Base-by-base conservation (phyloP, 2,113 vertebrate genomes). In the Mus pahari region DNA sequence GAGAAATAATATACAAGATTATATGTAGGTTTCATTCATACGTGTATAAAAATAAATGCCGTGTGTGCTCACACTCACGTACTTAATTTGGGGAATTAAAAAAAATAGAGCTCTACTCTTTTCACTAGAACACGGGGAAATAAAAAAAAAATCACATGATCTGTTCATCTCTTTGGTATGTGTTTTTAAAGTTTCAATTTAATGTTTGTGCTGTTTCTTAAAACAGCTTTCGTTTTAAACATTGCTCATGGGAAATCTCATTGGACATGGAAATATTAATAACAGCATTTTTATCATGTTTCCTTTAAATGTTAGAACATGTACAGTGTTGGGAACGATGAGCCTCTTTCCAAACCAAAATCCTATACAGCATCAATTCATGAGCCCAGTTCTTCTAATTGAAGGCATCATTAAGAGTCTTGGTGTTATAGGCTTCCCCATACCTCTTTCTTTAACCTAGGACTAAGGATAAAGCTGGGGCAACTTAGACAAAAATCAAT, bases 21-120 rank as follows among this genome's bases (percentile, higher is more conserved):
- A 83, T 87, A 71, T 87, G 95, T 79, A 94, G 73, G 77, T 78
- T 94, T 96, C 92, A 83, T 78, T 82, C 90, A 71, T 17, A 89
- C 31, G 62, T 94, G 89, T 96, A 71, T 96, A 97, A 97, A 97
- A 98, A 97, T 97, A 97, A 97, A 96, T 86, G 77, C 39, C 0
- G 0, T 74, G 55, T 11, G 1, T 96, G 95, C 13, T 3, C 64
- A 13, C 39, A 70, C 58, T 92, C 94, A 97, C 79, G 70, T 95
- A 94, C 93, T 95, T 94, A 95, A 96, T 91, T 81, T 33, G 20
- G 8, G 2, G 58, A 16, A n/a, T 20, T 86, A 39, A 62, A 36
- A 20, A 64, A 88, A 84, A 55, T 7, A 48, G 48, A 62, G 4
- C 28, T 64, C n/a, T 68, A 50, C 68, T 74, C 70, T 90, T 94